These are phyloP conservation scores for Melanophora roralis DNA, from an alignment of 2,888 invertebrate genomes.

Conservation along the genomic window DNA sequence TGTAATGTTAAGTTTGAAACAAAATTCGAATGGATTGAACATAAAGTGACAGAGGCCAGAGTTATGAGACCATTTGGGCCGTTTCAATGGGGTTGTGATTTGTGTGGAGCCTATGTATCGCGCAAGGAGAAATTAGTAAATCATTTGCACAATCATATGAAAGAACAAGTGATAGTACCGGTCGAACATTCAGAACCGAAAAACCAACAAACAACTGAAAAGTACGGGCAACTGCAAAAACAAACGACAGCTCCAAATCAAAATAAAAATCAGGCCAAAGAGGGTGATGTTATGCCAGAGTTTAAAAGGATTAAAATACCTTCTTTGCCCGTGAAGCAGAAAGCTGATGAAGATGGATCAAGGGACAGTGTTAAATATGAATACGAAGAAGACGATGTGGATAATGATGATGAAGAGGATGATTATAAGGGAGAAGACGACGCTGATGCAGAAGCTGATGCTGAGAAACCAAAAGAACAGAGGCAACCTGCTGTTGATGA, in stretches of 20 bases:
- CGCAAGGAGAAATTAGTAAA: slow-evolving; percentile 77
- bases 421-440: slow-evolving; percentile 58
- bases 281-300: slow-evolving; percentile 40
- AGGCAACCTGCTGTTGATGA: slow-evolving; percentile 47
- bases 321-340: slow-evolving; percentile 30
- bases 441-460: slow-evolving; percentile 40
- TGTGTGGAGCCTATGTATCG: slow-evolving; percentile 76
- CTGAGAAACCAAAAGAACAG: slow-evolving; percentile 40
- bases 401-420: slow-evolving; percentile 34
- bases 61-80: slow-evolving; percentile 74
- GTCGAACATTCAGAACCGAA: slow-evolving; percentile 60
- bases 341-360: slow-evolving; percentile 47
- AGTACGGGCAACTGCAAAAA: background rate
- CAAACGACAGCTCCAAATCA: slow-evolving; percentile 21
- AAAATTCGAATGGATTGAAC: slow-evolving; percentile 75
- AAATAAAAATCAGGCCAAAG: slow-evolving; percentile 7
- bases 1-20: slow-evolving; percentile 73
- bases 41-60: slow-evolving; percentile 75
- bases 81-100: slow-evolving; percentile 77
- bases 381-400: slow-evolving; percentile 61
- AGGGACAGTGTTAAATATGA: slow-evolving; percentile 60
- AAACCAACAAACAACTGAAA: slow-evolving; percentile 16
- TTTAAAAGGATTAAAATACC: slow-evolving; percentile 65
- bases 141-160: slow-evolving; percentile 76
- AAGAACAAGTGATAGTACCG: slow-evolving; percentile 72